Percentiles rank a stretch among this genome's conserved stretches.
Evolutionary conservation across 2,113 vertebrate genomes (phyloP).

Genomic region (Dasypus novemcinctus): DNA sequence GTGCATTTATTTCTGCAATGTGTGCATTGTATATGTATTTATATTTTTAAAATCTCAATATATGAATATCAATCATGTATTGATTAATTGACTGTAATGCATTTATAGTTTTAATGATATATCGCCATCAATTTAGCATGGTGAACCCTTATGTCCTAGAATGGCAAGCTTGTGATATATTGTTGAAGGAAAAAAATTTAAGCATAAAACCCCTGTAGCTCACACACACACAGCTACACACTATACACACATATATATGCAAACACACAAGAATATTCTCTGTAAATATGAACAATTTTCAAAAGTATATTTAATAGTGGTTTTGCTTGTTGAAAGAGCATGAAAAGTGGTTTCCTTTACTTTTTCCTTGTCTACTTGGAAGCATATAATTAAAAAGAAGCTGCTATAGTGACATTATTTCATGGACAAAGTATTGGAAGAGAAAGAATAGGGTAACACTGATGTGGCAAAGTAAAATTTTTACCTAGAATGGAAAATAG

Average conservation of each 20-base stretch:
- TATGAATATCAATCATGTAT: background rate
- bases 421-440: background rate
- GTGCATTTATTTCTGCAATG: background rate
- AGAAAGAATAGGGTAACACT: background rate
- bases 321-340: background rate
- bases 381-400: background rate
- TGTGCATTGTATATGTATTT: background rate
- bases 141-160: background rate
- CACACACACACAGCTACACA: background rate
- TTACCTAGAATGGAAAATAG: background rate
- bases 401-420: background rate
- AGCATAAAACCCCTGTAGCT: background rate
- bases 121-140: background rate
- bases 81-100: background rate
- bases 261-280: background rate
- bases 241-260: background rate
- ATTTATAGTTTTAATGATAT: background rate
- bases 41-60: background rate
- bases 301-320: background rate
- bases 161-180: background rate
- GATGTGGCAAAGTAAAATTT: background rate
- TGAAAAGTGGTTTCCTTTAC: background rate
- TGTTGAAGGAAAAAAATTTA: background rate
- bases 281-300: background rate
- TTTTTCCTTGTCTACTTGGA: background rate